Base-by-base conservation (phyloP, 2,797 vertebrate species). In the Rhabdomys pumilio region DNA sequence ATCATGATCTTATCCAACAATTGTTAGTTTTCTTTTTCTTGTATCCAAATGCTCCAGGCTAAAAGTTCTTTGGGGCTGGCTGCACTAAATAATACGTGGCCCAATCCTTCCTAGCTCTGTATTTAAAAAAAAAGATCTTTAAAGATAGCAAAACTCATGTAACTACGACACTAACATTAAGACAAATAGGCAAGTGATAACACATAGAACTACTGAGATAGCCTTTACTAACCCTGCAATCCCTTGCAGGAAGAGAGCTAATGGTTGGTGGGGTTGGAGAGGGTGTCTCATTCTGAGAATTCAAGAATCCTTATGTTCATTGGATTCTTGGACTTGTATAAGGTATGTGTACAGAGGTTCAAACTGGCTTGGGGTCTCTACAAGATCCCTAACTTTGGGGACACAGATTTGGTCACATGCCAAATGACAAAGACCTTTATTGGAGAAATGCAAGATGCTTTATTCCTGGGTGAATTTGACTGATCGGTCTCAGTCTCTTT, bases 71-170 rank as follows among this genome's bases (percentile, higher is more conserved):
- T 34, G 6, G 59, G 61, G 77, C 20, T 53, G 11, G 77, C 20
- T 57, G 14, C 57, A 50, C 3, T 61, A 20, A 89, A 55, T 11
- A 85, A 10, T 63, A 79, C 79, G 31, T 90, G 44, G 2, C 11
- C 81, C 50, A 59, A 47, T 93, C 83, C 79, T 77, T 79, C 61
- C 55, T 65, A 22, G 41, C 47, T 77, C 15, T 31, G 9, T 41
- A 69, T 89, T 91, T 65, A 22, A 5, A 31, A 93, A 63, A 94
- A 85, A 91, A 80, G 53, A 55, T 34, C 29, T 77, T 38, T 73
- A 86, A 73, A 77, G 29, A 41, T 91, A 34, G 47, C 15, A 76
- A 14, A 34, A 34, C n/a, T 19, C 19, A 8, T 12, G 13, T 47
- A 24, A 67, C 11, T 77, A 47, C 59, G 31, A 72, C 34, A 34